Percentiles rank a stretch among this genome's conserved stretches.
These are phyloP conservation scores for Macrotrachela quadricornifera DNA, from an alignment of 1,140 invertebrate genomes.

Conservation along the genomic window DNA sequence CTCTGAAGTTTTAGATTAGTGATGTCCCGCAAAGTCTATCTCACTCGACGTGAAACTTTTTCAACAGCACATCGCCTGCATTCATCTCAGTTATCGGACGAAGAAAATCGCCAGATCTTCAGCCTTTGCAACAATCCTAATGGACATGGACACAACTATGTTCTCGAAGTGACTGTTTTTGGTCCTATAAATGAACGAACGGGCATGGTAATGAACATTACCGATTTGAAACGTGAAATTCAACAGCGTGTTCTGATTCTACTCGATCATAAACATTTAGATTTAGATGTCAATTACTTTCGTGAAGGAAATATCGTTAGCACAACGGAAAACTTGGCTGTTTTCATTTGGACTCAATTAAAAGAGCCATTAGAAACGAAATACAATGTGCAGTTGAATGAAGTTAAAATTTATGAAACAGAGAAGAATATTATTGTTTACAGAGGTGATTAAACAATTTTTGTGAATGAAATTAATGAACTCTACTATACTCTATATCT, in stretches of 20 bases:
- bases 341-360: constrained; percentile 69
- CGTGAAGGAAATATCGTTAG: constrained; percentile 45
- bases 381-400: constrained; percentile 41
- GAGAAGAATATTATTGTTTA: constrained; percentile 83
- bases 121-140: constrained; percentile 79
- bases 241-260: constrained; percentile 47
- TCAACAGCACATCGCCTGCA: constrained; percentile 1
- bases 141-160: constrained; percentile 86
- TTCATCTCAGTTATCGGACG: background rate
- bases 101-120: constrained; percentile 54
- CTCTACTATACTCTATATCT: no score
- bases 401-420: constrained; percentile 83
- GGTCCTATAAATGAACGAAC: constrained; percentile 55
- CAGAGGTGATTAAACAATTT: constrained; percentile 26
- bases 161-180: constrained; percentile 65
- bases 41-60: constrained; percentile 3
- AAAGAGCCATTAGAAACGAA: constrained; percentile 38
- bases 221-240: constrained; percentile 59
- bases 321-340: constrained; percentile 74
- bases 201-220: constrained; percentile 80
- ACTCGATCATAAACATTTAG: constrained; percentile 83
- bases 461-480: no score
- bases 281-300: constrained; percentile 76
- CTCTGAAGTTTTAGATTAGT: no score
- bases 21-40: no score